A percentile compares a stretch with the other conserved stretches of the same genome.
phyloP scores from a whole-genome alignment of 2,113 vertebrate species.

The Lipophrys pholis region DNA sequence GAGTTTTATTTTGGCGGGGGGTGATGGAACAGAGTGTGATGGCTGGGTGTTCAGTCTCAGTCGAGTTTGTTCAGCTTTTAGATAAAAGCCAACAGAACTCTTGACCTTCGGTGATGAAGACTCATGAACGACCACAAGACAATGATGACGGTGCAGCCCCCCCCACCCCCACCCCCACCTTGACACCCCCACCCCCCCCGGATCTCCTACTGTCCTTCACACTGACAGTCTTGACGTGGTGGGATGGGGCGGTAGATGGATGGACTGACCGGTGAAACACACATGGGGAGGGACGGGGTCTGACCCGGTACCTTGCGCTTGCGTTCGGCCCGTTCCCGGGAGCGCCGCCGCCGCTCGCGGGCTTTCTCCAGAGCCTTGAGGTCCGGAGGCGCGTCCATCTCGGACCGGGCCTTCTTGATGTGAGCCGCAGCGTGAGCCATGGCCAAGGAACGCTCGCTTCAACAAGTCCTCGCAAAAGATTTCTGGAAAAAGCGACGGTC shows the following conservation, averaged over 20 bases:
- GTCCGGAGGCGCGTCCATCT: conserved; percentile 87
- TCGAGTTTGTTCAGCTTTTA: too few species aligned
- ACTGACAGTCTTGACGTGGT: conserved; percentile 25
- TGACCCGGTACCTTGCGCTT: conserved; percentile 92
- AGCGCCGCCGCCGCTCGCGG: conserved; percentile 90
- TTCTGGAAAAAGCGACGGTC: neutral
- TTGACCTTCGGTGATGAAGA: too few species aligned
- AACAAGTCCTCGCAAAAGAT: conserved; percentile 13
- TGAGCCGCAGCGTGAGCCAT: conserved; percentile 98
- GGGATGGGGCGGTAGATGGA: conserved; percentile 28
- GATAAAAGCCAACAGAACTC: too few species aligned
- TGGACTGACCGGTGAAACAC: conserved; percentile 1
- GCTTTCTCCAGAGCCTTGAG: conserved; percentile 90
- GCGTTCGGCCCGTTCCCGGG: conserved; percentile 91
- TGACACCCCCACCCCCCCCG: too few species aligned
- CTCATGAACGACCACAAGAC: neutral
- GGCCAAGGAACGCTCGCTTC: conserved; percentile 35
- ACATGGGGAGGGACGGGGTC: conserved; percentile 9
- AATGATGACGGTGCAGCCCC: conserved; percentile 8
- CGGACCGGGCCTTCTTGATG: conserved; percentile 96
- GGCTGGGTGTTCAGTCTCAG: too few species aligned
- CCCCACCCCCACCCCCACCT: too few species aligned
- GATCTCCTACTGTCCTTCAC: too few species aligned
- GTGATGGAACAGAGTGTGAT: too few species aligned
- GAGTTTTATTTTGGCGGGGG: too few species aligned